A percentile compares a stretch with the other conserved stretches of the same genome.
Conservation (phyloP, 2,888 invertebrate species). For the Aphodius sticticus region DNA sequence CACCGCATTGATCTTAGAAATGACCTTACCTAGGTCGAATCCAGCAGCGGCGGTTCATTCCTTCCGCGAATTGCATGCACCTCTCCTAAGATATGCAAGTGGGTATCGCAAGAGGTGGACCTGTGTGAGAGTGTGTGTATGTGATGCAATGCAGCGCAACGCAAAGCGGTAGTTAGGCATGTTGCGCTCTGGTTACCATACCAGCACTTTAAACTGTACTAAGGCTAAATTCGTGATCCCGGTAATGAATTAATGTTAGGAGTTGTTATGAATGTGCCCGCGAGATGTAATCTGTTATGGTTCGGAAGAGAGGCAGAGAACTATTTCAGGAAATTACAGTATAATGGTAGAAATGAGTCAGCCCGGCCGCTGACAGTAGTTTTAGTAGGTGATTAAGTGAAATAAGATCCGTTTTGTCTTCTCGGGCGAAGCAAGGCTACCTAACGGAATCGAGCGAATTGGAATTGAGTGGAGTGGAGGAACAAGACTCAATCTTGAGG, state of each 20-base stretch:
- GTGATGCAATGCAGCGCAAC: neutral
- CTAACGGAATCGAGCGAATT: neutral
- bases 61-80: neutral
- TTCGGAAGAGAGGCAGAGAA: slow-evolving; percentile 19
- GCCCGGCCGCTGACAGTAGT: neutral
- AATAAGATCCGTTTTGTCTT: slow-evolving; percentile 4
- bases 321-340: slow-evolving; percentile 34
- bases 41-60: neutral
- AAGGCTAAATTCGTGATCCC: slow-evolving; percentile 44
- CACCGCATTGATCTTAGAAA: neutral
- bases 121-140: neutral
- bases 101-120: neutral
- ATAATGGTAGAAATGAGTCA: slow-evolving; percentile 36
- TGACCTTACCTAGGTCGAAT: neutral
- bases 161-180: neutral
- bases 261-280: slow-evolving; percentile 39
- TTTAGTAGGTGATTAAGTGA: slow-evolving; percentile 4
- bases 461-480: neutral
- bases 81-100: neutral
- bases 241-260: slow-evolving; percentile 42
- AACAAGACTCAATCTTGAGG: neutral
- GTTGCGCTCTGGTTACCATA: neutral
- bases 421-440: neutral
- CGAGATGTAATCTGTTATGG: slow-evolving; percentile 35
- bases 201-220: slow-evolving; percentile 15